A percentile compares a stretch with the other conserved stretches of the same genome.
phyloP scores from a whole-genome alignment of 2,113 vertebrate species.

The Bubo scandiacus region DNA sequence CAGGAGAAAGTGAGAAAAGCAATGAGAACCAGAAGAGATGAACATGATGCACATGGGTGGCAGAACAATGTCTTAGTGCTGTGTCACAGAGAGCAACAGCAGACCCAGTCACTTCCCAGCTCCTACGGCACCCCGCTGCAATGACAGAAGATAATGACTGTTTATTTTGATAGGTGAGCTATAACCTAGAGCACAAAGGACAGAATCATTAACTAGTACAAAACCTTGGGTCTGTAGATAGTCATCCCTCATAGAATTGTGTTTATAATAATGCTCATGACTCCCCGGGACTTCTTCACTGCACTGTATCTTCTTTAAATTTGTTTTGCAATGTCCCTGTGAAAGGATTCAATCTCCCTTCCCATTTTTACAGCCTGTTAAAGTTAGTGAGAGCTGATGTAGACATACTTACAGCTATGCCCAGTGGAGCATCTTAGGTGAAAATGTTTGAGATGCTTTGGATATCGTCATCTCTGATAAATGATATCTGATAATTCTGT shows the following conservation, averaged over 20 bases:
- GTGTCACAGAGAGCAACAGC: background rate
- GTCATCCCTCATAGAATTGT: too few relatives aligned
- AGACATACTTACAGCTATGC: background rate
- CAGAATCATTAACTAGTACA: background rate
- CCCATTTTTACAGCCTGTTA: background rate
- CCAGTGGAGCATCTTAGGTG: background rate
- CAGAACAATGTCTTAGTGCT: background rate
- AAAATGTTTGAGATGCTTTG: background rate
- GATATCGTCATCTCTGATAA: background rate
- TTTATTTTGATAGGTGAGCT: background rate
- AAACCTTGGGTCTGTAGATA: background rate
- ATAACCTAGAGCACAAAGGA: background rate
- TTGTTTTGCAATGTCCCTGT: background rate
- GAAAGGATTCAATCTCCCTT: background rate
- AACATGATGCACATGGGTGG: accelerated
- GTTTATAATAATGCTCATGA: background rate
- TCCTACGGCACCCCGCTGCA: background rate
- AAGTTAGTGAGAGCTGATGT: background rate
- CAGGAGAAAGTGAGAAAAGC: background rate
- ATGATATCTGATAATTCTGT: background rate
- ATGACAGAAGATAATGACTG: background rate
- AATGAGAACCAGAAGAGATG: background rate
- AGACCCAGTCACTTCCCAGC: background rate
- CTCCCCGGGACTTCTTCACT: background rate
- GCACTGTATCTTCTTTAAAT: background rate